Conservation (phyloP, 2,888 invertebrate genomes). For the Hartigia nigra region DNA sequence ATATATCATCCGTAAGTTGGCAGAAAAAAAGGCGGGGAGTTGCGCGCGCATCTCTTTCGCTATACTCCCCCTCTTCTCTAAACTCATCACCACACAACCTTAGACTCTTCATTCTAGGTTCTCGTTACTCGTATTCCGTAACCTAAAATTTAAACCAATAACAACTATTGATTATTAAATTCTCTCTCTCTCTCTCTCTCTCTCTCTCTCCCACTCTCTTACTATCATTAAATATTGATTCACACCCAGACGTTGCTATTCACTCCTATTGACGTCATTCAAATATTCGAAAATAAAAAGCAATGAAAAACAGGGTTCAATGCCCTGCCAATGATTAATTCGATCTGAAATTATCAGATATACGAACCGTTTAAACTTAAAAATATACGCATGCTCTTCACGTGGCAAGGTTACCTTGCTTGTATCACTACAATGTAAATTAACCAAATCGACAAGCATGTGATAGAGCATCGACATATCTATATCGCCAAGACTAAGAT, state of each 20-base stretch:
- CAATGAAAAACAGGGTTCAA: neutral
- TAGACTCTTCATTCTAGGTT: neutral
- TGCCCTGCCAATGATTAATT: neutral
- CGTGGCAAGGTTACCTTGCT: neutral
- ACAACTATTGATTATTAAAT: conserved; percentile 1
- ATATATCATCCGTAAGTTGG: conserved; percentile 53
- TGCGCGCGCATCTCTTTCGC: conserved; percentile 55
- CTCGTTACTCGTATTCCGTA: neutral
- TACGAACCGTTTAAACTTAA: neutral
- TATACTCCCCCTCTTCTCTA: conserved; percentile 12
- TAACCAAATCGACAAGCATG: neutral
- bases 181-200: conserved; percentile 7
- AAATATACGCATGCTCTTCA: neutral
- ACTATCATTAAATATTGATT: neutral
- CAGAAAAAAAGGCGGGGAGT: conserved; percentile 50
- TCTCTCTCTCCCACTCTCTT: conserved; percentile 1
- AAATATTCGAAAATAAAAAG: neutral
- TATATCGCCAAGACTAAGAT: neutral
- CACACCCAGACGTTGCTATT: neutral
- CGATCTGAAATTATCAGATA: neutral
- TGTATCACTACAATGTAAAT: neutral
- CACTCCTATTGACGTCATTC: neutral
- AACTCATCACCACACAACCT: neutral
- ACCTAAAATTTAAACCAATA: conserved; percentile 13
- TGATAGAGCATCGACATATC: neutral